A percentile compares a stretch with the other conserved stretches of the same genome.
These are phyloP conservation scores for Omphaloscelis lunosa DNA, from an alignment of 2,888 invertebrate species.

Conservation along the genomic window DNA sequence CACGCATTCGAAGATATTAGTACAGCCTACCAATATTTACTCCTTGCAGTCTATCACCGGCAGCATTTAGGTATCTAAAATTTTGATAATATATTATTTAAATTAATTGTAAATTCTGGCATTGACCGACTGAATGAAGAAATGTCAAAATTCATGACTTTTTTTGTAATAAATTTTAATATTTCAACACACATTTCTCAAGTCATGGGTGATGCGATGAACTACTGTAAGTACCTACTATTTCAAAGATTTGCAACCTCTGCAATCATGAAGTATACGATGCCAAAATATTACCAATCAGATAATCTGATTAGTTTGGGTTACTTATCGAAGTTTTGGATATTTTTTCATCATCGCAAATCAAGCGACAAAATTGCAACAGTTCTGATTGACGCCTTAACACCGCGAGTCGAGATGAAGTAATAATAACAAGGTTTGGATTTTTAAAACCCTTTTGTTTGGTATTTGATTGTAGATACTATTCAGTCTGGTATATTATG, in stretches of 20 bases:
- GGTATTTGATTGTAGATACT: slow-evolving; percentile 1
- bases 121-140: no score
- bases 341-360: slow-evolving; percentile 62
- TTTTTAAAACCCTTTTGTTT: slow-evolving; percentile 46
- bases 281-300: slow-evolving; percentile 46
- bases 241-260: slow-evolving; percentile 7
- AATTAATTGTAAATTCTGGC: no score
- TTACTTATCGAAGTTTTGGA: slow-evolving; percentile 57
- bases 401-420: slow-evolving; percentile 36
- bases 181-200: not conserved
- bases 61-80: no score
- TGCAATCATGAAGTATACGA: slow-evolving; percentile 35
- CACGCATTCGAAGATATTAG: no score
- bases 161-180: no score
- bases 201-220: not conserved
- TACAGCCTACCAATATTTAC: no score
- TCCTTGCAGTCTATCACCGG: not conserved
- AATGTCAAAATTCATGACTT: no score
- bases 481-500: not conserved
- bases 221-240: not conserved
- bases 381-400: slow-evolving; percentile 35
- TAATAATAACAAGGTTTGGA: slow-evolving; percentile 28
- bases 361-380: slow-evolving; percentile 64
- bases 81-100: no score
- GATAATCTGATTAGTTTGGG: slow-evolving; percentile 60